A percentile compares a stretch with the other conserved stretches of the same genome.
These are phyloP conservation scores for Cranoglanis bouderius DNA, from an alignment of 2,113 vertebrate species.

Conservation along the genomic window DNA sequence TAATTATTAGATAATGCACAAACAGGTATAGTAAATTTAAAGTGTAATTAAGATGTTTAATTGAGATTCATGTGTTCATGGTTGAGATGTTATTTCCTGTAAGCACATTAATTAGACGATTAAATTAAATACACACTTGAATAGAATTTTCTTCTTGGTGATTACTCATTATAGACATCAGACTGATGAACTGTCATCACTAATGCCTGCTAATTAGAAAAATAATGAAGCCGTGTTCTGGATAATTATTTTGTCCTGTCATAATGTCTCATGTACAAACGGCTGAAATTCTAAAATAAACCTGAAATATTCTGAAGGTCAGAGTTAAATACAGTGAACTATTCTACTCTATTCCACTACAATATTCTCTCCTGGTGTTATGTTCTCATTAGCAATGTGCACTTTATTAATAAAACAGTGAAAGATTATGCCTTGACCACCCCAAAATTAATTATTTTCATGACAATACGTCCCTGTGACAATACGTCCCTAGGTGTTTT, in stretches of 20 bases:
- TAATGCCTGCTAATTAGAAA: conserved; percentile 62
- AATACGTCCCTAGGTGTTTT: not conserved
- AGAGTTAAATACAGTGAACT: not conserved
- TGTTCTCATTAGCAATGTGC: not conserved
- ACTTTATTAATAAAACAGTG: not conserved
- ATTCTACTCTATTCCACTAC: not conserved
- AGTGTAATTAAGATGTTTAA: conserved; percentile 70
- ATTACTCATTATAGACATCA: conserved; percentile 60
- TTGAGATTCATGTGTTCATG: conserved; percentile 67
- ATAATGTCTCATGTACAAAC: conserved; percentile 21
- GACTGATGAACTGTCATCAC: conserved; percentile 65
- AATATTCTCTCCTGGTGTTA: not conserved
- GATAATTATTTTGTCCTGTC: conserved; percentile 53
- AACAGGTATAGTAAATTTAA: conserved; percentile 46
- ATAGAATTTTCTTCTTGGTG: conserved; percentile 62
- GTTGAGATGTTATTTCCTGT: conserved; percentile 68
- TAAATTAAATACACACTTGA: conserved; percentile 70
- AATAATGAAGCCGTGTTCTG: conserved; percentile 52
- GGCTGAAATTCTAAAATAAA: conserved; percentile 32
- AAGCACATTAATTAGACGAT: conserved; percentile 71
- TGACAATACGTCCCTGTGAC: not conserved
- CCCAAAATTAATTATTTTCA: not conserved
- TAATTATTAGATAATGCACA: conserved; percentile 25
- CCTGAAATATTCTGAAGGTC: not conserved
- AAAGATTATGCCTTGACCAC: not conserved